Percentiles rank a stretch among this genome's conserved stretches.
These are phyloP conservation scores for Nasonovia ribisnigri DNA, from an alignment of 2,888 invertebrate genomes.

Conservation along the genomic window DNA sequence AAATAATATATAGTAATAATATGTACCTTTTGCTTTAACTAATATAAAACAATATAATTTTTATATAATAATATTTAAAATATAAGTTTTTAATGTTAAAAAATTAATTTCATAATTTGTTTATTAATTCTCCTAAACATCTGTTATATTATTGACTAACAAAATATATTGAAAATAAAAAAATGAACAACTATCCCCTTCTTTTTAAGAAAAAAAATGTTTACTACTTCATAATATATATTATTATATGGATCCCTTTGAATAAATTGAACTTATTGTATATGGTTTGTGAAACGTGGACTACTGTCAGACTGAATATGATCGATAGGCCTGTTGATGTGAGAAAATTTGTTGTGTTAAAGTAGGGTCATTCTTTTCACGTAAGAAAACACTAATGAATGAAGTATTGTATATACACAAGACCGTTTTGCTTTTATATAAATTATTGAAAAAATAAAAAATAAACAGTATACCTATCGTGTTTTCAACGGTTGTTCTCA, in stretches of 20 bases:
- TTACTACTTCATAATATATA: conserved; percentile 15
- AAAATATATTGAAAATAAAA: conserved; percentile 26
- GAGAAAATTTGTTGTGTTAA: conserved; percentile 46
- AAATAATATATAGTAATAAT: not conserved
- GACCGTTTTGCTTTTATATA: not conserved
- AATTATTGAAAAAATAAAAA: not conserved
- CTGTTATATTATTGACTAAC: not conserved
- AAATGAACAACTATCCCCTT: not conserved
- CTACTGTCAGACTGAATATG: conserved; percentile 54
- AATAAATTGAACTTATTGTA: conserved; percentile 50
- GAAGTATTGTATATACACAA: conserved; percentile 3
- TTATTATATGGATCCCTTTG: conserved; percentile 30
- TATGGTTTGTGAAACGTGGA: conserved; percentile 35
- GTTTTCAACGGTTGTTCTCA: not conserved
- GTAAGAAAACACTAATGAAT: conserved; percentile 41
- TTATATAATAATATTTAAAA: not conserved
- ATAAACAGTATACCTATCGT: not conserved
- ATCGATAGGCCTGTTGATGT: conserved; percentile 59
- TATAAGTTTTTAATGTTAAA: not conserved
- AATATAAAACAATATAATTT: not conserved
- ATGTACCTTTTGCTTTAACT: not conserved
- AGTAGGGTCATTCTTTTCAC: conserved; percentile 6
- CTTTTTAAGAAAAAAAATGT: conserved; percentile 11
- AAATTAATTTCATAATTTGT: not conserved
- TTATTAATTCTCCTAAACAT: not conserved